These are phyloP conservation scores for Tricholaema leucomelas DNA, from an alignment of 2,113 vertebrate species.

Conservation along the genomic window DNA sequence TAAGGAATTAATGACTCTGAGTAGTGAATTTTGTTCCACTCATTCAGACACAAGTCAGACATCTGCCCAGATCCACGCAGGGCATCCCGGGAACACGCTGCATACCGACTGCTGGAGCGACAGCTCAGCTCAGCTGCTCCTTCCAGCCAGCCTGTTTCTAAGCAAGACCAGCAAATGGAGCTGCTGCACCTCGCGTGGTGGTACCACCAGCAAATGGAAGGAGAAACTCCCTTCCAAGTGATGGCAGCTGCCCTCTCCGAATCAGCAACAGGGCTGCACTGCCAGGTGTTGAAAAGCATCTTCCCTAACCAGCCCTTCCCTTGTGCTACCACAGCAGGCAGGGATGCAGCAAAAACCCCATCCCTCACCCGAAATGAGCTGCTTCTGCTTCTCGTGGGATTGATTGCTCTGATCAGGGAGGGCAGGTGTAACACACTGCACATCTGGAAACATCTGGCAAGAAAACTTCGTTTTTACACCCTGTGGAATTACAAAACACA, in stretches of 20 bases:
- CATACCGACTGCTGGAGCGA: background rate
- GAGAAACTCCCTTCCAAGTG: slow-evolving; percentile 50
- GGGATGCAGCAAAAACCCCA: background rate
- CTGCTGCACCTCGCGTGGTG: slow-evolving; percentile 43
- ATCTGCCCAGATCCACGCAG: background rate
- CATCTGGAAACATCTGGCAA: background rate
- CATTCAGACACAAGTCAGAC: background rate
- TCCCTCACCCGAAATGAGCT: background rate
- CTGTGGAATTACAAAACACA: background rate
- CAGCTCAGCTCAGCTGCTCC: slow-evolving; percentile 34
- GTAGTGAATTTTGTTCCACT: background rate
- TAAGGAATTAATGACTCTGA: background rate
- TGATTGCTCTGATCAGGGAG: background rate
- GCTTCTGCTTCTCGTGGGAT: background rate
- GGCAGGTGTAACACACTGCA: background rate
- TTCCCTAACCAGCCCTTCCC: background rate
- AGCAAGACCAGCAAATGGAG: slow-evolving; percentile 53
- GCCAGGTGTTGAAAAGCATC: background rate
- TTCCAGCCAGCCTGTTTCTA: background rate
- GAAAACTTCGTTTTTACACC: background rate
- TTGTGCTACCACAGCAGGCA: rapidly evolving
- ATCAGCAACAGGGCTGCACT: background rate
- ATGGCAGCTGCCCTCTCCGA: slow-evolving; percentile 19
- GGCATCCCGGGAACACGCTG: background rate
- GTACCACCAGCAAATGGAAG: slow-evolving; percentile 54